phyloP scores from a whole-genome alignment of 2,888 invertebrate genomes.

The Dexiosoma caninum region DNA sequence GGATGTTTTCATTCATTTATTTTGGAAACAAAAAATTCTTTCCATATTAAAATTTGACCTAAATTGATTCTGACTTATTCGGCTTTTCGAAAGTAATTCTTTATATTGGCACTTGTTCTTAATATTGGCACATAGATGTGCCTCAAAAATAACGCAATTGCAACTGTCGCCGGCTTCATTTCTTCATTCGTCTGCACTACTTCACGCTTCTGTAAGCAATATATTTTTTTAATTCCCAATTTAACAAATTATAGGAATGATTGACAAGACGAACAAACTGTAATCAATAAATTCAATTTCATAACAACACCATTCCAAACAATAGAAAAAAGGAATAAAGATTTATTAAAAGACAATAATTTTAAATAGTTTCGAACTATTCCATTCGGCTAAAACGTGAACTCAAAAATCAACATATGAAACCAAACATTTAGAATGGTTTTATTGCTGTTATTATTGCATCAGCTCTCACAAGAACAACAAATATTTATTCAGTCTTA shows the following conservation, averaged over 20 bases:
- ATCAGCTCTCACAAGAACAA: neutral
- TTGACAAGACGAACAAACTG: constrained; percentile 14
- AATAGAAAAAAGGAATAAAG: neutral
- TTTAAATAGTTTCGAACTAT: neutral
- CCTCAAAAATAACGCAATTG: neutral
- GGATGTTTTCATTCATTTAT: no score
- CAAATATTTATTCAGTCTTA: constrained; percentile 17
- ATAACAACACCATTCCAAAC: neutral
- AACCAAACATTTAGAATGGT: constrained; percentile 37
- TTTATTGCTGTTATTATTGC: constrained; percentile 6
- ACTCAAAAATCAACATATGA: neutral
- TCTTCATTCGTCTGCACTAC: neutral
- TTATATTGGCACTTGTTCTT: no score
- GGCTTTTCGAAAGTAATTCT: neutral
- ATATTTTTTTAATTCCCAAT: neutral
- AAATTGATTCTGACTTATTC: neutral
- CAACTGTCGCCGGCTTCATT: neutral
- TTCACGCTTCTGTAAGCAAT: neutral
- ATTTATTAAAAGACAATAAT: constrained; percentile 10
- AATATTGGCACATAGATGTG: no score
- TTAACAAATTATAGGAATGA: neutral
- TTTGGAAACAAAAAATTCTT: no score
- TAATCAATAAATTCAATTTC: constrained; percentile 2
- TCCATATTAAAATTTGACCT: neutral
- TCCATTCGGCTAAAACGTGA: neutral